phyloP scores from a whole-genome alignment of 2,113 vertebrate species.

The Sinocyclocheilus anshuiensis region DNA sequence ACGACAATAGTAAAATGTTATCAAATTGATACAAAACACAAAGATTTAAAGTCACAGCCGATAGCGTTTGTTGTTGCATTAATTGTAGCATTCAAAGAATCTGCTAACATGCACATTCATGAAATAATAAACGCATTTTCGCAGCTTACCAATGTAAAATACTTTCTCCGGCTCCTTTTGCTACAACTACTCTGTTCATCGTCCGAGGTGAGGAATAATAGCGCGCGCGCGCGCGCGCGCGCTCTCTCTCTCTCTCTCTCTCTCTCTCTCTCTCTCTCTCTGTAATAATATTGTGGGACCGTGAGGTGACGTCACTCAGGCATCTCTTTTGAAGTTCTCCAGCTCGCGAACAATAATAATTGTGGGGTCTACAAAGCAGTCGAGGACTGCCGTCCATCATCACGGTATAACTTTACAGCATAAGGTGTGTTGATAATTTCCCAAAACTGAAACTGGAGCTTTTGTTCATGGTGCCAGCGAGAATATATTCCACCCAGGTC shows the following conservation, averaged over 20 bases:
- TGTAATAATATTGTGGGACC: conserved; percentile 41
- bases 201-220: conserved; percentile 32
- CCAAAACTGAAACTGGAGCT: conserved; percentile 27
- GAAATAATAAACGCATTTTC: neutral
- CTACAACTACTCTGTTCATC: conserved; percentile 39
- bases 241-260: conserved; percentile 18
- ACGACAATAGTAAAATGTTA: neutral
- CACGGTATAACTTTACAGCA: conserved; percentile 27
- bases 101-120: neutral
- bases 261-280: conserved; percentile 23
- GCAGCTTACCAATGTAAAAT: conserved; percentile 47
- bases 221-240: conserved; percentile 3
- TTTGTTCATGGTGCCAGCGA: neutral
- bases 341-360: conserved; percentile 35
- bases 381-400: conserved; percentile 20
- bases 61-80: neutral
- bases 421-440: conserved; percentile 38
- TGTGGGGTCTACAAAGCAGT: conserved; percentile 32
- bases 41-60: neutral
- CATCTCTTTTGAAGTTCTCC: conserved; percentile 43
- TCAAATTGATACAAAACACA: neutral
- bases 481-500: neutral
- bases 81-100: neutral
- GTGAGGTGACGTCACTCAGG: conserved; percentile 66
- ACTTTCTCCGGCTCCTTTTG: conserved; percentile 35